Conservation (phyloP, 2,888 invertebrate species). For the Urechis unicinctus region DNA sequence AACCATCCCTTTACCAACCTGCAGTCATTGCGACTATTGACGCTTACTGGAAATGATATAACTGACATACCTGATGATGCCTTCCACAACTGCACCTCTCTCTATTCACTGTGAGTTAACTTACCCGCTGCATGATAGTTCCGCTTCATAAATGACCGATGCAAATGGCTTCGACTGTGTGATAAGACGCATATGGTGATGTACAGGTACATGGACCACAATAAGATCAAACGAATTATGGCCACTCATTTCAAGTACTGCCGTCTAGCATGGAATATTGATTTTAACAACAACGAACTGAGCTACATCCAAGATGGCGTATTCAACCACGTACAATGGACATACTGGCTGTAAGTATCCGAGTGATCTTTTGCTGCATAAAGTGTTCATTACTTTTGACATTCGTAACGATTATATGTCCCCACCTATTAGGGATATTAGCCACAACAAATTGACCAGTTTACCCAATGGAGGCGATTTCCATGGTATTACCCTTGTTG, state of each 20-base stretch:
- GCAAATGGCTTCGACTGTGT: too few species aligned
- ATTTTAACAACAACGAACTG: not conserved
- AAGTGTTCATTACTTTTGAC: not conserved
- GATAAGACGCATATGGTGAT: too few species aligned
- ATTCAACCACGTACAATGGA: not conserved
- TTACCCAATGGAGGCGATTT: not conserved
- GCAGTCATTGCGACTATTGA: not conserved
- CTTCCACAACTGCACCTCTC: not conserved
- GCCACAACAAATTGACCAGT: not conserved
- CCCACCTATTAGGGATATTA: not conserved
- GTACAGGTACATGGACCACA: too few species aligned
- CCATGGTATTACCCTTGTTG: too few species aligned
- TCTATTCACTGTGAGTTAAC: not conserved
- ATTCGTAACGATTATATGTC: too few species aligned
- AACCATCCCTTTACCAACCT: not conserved
- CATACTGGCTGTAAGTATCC: too few species aligned
- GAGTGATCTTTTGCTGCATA: not conserved
- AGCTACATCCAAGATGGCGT: not conserved
- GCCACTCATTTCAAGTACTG: not conserved
- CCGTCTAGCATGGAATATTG: not conserved
- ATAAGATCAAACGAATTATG: not conserved
- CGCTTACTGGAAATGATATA: not conserved
- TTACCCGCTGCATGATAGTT: too few species aligned
- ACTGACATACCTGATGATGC: not conserved
- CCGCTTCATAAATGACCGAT: too few species aligned